These are phyloP conservation scores for Syngnathus rostellatus DNA, from an alignment of 2,797 vertebrate genomes.

Conservation along the genomic window DNA sequence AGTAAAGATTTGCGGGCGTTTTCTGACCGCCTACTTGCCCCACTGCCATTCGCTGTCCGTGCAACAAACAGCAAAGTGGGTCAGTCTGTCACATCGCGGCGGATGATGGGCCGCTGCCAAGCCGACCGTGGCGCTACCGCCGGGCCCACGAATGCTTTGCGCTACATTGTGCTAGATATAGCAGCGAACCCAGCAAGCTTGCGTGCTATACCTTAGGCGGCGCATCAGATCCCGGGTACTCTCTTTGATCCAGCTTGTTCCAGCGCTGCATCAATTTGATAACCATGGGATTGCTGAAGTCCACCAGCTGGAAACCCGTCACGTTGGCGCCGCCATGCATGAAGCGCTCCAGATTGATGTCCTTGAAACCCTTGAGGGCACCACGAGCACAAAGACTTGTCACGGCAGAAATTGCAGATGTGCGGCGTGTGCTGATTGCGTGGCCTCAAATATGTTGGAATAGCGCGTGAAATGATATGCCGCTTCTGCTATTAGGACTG, in stretches of 20 bases:
- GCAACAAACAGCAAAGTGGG: slow-evolving; percentile 31
- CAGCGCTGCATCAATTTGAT: slow-evolving; percentile 97
- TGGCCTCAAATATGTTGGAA: neutral
- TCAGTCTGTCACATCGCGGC: slow-evolving; percentile 45
- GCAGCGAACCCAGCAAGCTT: too few relatives aligned
- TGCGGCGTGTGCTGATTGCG: neutral
- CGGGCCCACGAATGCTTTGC: neutral
- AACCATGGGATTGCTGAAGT: slow-evolving; percentile 95
- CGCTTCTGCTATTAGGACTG: neutral
- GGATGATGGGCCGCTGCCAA: slow-evolving; percentile 1
- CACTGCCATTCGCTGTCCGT: slow-evolving; percentile 37
- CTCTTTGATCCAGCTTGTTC: slow-evolving; percentile 97
- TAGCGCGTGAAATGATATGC: neutral
- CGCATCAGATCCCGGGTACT: slow-evolving; percentile 92
- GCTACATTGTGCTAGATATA: neutral
- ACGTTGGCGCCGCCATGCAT: slow-evolving; percentile 98
- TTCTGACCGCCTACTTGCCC: slow-evolving; percentile 45
- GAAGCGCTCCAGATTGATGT: slow-evolving; percentile 96
- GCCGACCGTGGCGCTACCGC: slow-evolving; percentile 8
- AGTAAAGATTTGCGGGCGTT: slow-evolving; percentile 28
- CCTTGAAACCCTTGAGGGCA: slow-evolving; percentile 83
- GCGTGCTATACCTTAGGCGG: slow-evolving; percentile 80
- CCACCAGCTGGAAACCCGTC: slow-evolving; percentile 94
- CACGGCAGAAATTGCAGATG: slow-evolving; percentile 1
- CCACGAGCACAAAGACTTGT: neutral